phyloP scores from a whole-genome alignment of 2,888 invertebrate species.

The Polylopha cassiicola region DNA sequence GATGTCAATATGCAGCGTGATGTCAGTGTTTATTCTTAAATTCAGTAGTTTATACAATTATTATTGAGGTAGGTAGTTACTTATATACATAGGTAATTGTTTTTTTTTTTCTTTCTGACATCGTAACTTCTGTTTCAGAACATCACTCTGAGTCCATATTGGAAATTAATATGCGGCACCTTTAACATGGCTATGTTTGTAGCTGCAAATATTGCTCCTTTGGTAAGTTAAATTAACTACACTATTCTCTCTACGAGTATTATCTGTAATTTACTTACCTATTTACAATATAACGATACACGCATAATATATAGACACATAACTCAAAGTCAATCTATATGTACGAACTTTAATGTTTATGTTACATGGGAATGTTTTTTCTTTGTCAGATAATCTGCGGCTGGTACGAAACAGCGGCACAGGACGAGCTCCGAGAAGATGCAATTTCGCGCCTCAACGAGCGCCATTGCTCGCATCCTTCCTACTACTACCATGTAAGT shows the following conservation, averaged over 20 bases:
- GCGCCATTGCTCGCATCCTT: slow-evolving; percentile 58
- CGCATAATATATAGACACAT: no score
- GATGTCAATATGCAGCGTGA: not conserved
- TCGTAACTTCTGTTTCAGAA: slow-evolving; percentile 42
- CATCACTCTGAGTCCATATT: slow-evolving; percentile 53
- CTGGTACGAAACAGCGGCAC: slow-evolving; percentile 46
- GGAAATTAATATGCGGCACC: slow-evolving; percentile 56
- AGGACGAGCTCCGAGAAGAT: slow-evolving; percentile 46
- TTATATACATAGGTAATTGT: no score
- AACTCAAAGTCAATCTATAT: no score
- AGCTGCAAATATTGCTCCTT: slow-evolving; percentile 52
- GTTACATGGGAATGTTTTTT: no score
- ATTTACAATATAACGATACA: no score
- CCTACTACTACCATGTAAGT: slow-evolving; percentile 68
- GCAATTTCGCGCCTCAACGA: slow-evolving; percentile 47
- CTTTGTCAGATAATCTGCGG: slow-evolving; percentile 57
- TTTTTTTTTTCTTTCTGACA: not conserved
- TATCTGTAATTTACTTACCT: no score
- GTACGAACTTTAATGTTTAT: no score
- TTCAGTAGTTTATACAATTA: slow-evolving; percentile 5
- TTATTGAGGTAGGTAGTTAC: not conserved
- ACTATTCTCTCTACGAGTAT: no score
- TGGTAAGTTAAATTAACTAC: no score
- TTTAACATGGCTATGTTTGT: slow-evolving; percentile 61
- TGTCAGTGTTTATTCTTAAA: slow-evolving; percentile 3